Base-by-base conservation (phyloP, 2,113 vertebrate genomes). In the Myrmecophaga tridactyla region DNA sequence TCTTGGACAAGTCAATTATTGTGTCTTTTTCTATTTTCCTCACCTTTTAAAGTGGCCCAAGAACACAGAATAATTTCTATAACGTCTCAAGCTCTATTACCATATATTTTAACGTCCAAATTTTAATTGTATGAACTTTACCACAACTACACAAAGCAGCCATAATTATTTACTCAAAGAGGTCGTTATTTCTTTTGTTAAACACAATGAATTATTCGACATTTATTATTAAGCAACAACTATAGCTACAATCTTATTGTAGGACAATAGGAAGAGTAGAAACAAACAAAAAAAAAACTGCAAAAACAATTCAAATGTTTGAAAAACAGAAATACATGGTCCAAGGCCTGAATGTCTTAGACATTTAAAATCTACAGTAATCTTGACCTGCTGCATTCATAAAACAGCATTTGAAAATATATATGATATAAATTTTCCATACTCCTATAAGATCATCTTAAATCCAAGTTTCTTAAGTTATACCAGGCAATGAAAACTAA, bases 361-460 rank as follows among this genome's bases (percentile, higher is more conserved):
- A n/a, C 27, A 78, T 46, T 91, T 84, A 56, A 77, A 78, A 77
- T 36, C 46, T 51, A 58, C 4, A 48, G 18, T 20, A 89, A 85
- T 67, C 41, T 43, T 94, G 4, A 73, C 20, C 11, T 39, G 46
- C 82, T 62, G 10, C 1, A 69, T 62, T 80, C 76, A 4, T 46
- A 63, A 96, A 93, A 77, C 21, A 94, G 18, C 31, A 89, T 58
- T 63, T 36, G 18, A 76, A 94, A 82, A 62, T 88, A 56, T 43
- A 4, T 87, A 48, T 92, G 34, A 4, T 36, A 48, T 63, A 21
- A 81, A 81, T 86, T 81, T 76, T 31, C 21, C 13, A 85, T 53
- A 77, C 1, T 51, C 18, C 6, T 86, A 75, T 84, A 86, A 94
- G 25, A 29, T 87, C 70, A 88, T 29, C 39, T 86, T 65, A 86